These are phyloP conservation scores for Ethmia dodecea DNA, from an alignment of 2,888 invertebrate species.

Conservation along the genomic window DNA sequence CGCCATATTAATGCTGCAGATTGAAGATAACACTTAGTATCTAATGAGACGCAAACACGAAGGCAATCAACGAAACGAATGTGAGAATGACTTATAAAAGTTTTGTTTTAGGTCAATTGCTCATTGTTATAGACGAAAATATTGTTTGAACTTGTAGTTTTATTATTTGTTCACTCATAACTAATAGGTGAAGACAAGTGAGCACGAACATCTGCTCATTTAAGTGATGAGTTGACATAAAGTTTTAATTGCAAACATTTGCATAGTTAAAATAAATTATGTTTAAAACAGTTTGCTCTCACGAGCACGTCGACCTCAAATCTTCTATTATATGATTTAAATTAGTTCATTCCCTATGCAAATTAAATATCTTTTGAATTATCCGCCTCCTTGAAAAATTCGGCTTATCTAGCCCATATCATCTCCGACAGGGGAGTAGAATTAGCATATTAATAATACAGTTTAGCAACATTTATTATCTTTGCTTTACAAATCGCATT, in stretches of 20 bases:
- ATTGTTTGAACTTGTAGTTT: not conserved
- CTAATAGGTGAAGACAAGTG: not conserved
- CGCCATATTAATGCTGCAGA: slow-evolving; percentile 12
- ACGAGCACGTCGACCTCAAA: slow-evolving; percentile 49
- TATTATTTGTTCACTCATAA: not conserved
- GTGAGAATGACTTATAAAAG: slow-evolving; percentile 40
- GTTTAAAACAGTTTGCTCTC: slow-evolving; percentile 30
- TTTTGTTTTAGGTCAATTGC: slow-evolving; percentile 20
- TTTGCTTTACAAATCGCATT: slow-evolving; percentile 15
- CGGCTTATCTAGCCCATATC: slow-evolving; percentile 34
- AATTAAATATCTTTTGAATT: slow-evolving; percentile 59
- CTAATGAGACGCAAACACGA: slow-evolving; percentile 43
- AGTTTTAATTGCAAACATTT: too few relatives aligned
- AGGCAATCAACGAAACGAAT: slow-evolving; percentile 39
- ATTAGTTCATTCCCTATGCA: slow-evolving; percentile 48
- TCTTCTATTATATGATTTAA: slow-evolving; percentile 43
- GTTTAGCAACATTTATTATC: slow-evolving; percentile 26
- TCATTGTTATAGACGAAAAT: slow-evolving; percentile 15
- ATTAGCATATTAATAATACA: slow-evolving; percentile 43
- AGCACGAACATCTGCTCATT: too few relatives aligned
- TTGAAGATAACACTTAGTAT: slow-evolving; percentile 25
- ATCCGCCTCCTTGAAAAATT: slow-evolving; percentile 36
- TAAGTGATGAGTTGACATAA: too few relatives aligned
- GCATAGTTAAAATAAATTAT: too few relatives aligned
- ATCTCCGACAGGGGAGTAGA: slow-evolving; percentile 27